Conservation (phyloP, 2,113 vertebrate genomes). For the Opisthocomus hoazin region DNA sequence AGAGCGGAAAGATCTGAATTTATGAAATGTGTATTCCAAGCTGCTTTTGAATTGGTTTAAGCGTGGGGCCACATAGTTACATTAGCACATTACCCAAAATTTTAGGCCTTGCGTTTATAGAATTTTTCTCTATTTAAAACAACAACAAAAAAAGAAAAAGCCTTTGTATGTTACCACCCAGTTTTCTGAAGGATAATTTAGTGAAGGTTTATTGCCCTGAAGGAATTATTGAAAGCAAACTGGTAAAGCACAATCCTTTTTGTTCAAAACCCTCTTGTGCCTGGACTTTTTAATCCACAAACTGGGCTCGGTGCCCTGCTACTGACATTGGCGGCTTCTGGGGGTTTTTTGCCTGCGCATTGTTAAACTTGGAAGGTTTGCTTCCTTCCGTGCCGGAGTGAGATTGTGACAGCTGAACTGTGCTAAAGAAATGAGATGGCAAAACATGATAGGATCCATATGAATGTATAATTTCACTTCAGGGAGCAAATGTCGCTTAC, state of each 20-base stretch:
- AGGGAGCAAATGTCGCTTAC: neutral
- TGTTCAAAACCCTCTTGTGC: neutral
- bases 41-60: neutral
- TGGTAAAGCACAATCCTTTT: neutral
- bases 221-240: neutral
- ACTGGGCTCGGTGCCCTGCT: neutral
- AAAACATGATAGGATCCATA: neutral
- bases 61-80: neutral
- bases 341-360: neutral
- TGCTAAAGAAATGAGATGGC: neutral
- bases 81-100: neutral
- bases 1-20: constrained; percentile 12
- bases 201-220: neutral
- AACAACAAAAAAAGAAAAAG: neutral
- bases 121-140: neutral
- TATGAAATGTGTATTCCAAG: neutral
- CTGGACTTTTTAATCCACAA: neutral
- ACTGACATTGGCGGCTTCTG: neutral
- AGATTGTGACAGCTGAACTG: neutral
- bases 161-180: neutral
- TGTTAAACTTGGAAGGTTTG: neutral
- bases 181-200: constrained; percentile 6
- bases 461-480: neutral
- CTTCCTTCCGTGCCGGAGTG: neutral
- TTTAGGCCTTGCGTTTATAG: neutral